These are phyloP conservation scores for Rhingia campestris DNA, from an alignment of 2,888 invertebrate genomes.

Conservation along the genomic window DNA sequence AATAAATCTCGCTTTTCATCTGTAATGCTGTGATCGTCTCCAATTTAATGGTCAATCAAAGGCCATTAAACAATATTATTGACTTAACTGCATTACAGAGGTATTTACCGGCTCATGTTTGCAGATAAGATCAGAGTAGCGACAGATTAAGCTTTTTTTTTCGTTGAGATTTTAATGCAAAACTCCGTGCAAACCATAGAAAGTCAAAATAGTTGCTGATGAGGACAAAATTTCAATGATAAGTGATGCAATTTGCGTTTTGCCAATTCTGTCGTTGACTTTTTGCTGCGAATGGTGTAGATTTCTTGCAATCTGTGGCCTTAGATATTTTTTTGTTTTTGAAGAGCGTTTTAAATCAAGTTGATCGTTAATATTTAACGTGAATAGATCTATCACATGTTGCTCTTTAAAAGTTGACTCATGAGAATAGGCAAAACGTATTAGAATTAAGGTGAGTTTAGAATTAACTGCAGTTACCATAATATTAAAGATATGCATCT, in stretches of 20 bases:
- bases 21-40: constrained; percentile 58
- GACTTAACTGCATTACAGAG: constrained; percentile 16
- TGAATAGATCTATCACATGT: too few species aligned
- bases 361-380: too few species aligned
- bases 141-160: constrained; percentile 27
- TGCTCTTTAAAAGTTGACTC: too few species aligned
- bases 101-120: constrained; percentile 24
- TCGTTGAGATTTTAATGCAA: constrained; percentile 34
- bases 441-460: too few species aligned
- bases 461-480: too few species aligned
- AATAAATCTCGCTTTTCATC: constrained; percentile 31
- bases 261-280: background rate
- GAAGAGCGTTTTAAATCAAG: too few species aligned
- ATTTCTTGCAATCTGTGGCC: background rate
- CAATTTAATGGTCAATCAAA: constrained; percentile 62
- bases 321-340: too few species aligned
- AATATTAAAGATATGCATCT: too few species aligned
- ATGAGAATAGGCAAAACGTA: too few species aligned
- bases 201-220: constrained; percentile 34
- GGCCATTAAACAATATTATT: constrained; percentile 64
- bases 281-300: constrained; percentile 24
- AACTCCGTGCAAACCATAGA: constrained; percentile 30
- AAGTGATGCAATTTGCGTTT: constrained; percentile 47
- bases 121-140: constrained; percentile 54
- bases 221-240: constrained; percentile 54